Evolutionary conservation across 2,888 invertebrate species (phyloP).

Genomic region (Ariolimax columbianus): DNA sequence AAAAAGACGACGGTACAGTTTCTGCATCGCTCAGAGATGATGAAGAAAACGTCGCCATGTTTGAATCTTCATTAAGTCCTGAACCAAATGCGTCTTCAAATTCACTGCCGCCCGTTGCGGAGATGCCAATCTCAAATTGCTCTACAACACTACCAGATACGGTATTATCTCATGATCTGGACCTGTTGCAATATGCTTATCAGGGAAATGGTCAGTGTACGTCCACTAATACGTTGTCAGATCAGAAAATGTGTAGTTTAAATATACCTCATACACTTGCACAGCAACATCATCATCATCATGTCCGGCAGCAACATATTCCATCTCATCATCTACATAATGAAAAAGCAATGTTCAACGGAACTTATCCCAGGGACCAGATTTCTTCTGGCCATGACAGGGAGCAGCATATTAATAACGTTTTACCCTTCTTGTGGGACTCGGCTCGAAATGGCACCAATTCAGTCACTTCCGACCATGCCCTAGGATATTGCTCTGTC

Average conservation of each 20-base stretch:
- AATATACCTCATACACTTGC: slow-evolving; percentile 23
- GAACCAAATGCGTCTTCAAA: background rate
- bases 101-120: background rate
- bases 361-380: background rate
- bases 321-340: slow-evolving; percentile 7
- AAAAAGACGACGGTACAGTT: background rate
- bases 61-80: slow-evolving; percentile 15
- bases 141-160: background rate
- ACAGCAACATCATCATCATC: slow-evolving; percentile 16
- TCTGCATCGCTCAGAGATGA: background rate
- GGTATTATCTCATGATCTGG: background rate
- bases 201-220: background rate
- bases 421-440: slow-evolving; percentile 38
- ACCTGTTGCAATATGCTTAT: background rate
- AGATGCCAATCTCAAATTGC: background rate
- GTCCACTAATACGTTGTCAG: background rate
- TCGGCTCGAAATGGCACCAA: background rate
- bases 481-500: background rate
- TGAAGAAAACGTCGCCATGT: background rate
- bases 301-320: slow-evolving; percentile 10
- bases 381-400: background rate
- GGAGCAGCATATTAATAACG: slow-evolving; percentile 6
- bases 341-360: background rate
- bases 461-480: background rate
- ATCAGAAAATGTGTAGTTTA: slow-evolving; percentile 14